Conservation (phyloP, 2,797 vertebrate species). For the Chromobotia macracanthus region DNA sequence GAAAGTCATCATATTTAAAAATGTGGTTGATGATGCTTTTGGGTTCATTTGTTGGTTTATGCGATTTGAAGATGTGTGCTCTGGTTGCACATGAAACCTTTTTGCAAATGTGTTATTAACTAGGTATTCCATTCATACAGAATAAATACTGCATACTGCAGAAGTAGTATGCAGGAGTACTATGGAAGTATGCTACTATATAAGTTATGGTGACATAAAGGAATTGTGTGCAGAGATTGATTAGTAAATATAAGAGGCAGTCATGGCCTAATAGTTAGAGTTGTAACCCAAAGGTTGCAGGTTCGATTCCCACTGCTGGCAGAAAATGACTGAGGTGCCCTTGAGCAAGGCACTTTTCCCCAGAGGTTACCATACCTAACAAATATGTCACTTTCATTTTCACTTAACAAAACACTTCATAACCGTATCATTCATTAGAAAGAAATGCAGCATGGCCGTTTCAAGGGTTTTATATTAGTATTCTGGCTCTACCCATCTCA, state of each 20-base stretch:
- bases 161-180: background rate
- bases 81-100: background rate
- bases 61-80: background rate
- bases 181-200: background rate
- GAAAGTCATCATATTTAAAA: too few species aligned
- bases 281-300: too few species aligned
- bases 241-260: background rate
- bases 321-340: too few species aligned
- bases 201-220: conserved; percentile 7
- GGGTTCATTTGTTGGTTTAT: background rate
- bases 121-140: background rate
- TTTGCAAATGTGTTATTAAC: background rate
- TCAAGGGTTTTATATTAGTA: conserved; percentile 15
- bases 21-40: too few species aligned
- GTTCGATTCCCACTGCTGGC: too few species aligned
- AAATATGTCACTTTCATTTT: too few species aligned
- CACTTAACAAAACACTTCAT: conserved; percentile 14
- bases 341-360: too few species aligned
- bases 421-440: conserved; percentile 24
- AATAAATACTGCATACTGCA: background rate
- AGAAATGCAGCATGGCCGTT: background rate
- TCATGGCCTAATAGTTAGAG: background rate
- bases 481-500: conserved; percentile 22
- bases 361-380: too few species aligned
- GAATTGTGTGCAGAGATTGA: conserved; percentile 9